Conservation (phyloP, 37 sponge, comb jelly and placozoan genomes). For the Eunapius fragilis region DNA sequence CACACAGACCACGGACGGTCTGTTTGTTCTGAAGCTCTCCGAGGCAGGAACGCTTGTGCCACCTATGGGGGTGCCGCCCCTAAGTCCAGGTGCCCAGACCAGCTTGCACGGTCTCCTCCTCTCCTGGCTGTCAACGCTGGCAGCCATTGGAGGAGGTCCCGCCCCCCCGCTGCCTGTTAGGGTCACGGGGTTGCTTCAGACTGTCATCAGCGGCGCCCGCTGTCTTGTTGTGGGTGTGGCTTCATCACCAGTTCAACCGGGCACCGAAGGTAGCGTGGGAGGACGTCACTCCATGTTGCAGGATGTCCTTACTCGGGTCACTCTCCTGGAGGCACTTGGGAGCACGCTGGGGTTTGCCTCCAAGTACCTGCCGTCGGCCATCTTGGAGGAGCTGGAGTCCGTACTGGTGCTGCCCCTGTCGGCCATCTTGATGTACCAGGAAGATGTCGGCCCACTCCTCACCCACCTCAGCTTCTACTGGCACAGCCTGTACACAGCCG, state of each 20-base stretch:
- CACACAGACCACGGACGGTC: background rate
- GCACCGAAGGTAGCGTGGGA: background rate
- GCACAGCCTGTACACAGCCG: slow-evolving; percentile 32
- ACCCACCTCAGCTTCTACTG: slow-evolving; percentile 73
- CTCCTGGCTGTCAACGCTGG: slow-evolving; percentile 36
- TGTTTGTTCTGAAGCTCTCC: slow-evolving; percentile 35
- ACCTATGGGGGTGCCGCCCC: background rate
- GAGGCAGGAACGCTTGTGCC: slow-evolving; percentile 20
- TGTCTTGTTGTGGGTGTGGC: slow-evolving; percentile 33
- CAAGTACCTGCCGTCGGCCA: background rate
- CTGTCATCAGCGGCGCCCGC: slow-evolving; percentile 23
- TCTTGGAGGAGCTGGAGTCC: slow-evolving; percentile 3
- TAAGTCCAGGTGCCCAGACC: slow-evolving; percentile 6
- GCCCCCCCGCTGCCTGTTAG: slow-evolving; percentile 16
- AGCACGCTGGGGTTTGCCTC: background rate
- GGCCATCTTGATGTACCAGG: slow-evolving; percentile 29
- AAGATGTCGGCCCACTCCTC: slow-evolving; percentile 33
- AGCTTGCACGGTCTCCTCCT: slow-evolving; percentile 39
- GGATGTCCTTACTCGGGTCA: background rate
- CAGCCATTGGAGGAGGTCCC: background rate
- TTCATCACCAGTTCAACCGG: background rate
- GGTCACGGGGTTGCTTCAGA: slow-evolving; percentile 43
- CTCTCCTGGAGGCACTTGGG: background rate
- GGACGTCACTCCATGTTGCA: background rate
- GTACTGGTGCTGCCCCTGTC: slow-evolving; percentile 8